phyloP scores from a whole-genome alignment of 2,888 invertebrate genomes.

The Caenorhabditis doughertyi region DNA sequence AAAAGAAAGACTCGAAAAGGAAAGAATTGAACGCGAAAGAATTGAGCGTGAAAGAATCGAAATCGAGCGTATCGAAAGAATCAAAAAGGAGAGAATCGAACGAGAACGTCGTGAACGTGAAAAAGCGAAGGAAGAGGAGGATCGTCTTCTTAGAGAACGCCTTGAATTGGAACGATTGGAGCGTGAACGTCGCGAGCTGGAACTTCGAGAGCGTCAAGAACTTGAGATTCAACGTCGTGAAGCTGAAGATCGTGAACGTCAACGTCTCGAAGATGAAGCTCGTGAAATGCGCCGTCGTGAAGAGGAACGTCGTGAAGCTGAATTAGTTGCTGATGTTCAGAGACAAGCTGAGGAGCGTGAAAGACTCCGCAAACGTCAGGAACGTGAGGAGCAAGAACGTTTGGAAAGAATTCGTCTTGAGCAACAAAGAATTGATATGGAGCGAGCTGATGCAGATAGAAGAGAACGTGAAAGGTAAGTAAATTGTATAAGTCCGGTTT shows the following conservation, averaged over 20 bases:
- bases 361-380: slow-evolving; percentile 71
- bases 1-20: slow-evolving; percentile 75
- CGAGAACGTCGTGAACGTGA: slow-evolving; percentile 75
- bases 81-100: slow-evolving; percentile 79
- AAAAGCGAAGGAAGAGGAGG: slow-evolving; percentile 70
- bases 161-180: slow-evolving; percentile 73
- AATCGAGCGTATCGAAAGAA: slow-evolving; percentile 81
- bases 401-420: slow-evolving; percentile 79
- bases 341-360: slow-evolving; percentile 78
- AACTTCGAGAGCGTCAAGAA: slow-evolving; percentile 74
- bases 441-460: slow-evolving; percentile 73
- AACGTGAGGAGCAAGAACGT: slow-evolving; percentile 77
- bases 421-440: slow-evolving; percentile 79
- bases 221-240: slow-evolving; percentile 72
- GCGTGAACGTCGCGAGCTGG: slow-evolving; percentile 78
- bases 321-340: slow-evolving; percentile 74
- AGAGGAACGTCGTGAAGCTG: slow-evolving; percentile 77
- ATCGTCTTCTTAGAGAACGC: slow-evolving; percentile 57
- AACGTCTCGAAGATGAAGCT: slow-evolving; percentile 77
- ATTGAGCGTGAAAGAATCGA: slow-evolving; percentile 75
- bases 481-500: neutral
- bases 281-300: slow-evolving; percentile 72
- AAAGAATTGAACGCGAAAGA: slow-evolving; percentile 71
- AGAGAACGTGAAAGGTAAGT: slow-evolving; percentile 68
- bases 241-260: slow-evolving; percentile 76